Conservation (phyloP, 2,888 invertebrate species). For the Heteromyza rotundicornis region DNA sequence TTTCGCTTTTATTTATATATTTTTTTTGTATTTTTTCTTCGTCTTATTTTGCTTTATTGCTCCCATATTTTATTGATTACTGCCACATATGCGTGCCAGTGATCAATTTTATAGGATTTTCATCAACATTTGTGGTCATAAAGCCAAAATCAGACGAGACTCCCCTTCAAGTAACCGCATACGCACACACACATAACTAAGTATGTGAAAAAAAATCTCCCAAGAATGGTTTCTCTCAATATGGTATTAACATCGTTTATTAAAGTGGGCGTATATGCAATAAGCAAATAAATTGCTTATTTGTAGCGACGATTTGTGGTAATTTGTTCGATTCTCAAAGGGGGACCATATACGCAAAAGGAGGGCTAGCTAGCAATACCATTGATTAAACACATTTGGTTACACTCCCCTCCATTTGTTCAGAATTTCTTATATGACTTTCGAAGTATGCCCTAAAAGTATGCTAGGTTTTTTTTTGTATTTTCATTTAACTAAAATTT, state of each 20-base stretch:
- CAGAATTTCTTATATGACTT: slow-evolving; percentile 33
- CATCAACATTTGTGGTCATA: slow-evolving; percentile 25
- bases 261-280: slow-evolving; percentile 13
- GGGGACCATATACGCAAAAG: too few species aligned
- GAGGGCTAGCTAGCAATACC: slow-evolving; percentile 16
- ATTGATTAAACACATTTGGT: slow-evolving; percentile 48
- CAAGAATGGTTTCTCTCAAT: too few species aligned
- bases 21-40: too few species aligned
- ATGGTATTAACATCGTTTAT: slow-evolving; percentile 15
- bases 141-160: slow-evolving; percentile 28
- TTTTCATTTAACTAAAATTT: too few species aligned
- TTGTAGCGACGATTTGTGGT: slow-evolving; percentile 52
- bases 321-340: slow-evolving; percentile 44
- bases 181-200: too few species aligned
- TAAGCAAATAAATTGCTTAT: slow-evolving; percentile 53
- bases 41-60: too few species aligned
- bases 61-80: slow-evolving; percentile 14
- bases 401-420: background rate
- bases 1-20: too few species aligned
- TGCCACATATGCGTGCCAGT: slow-evolving; percentile 24
- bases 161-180: too few species aligned
- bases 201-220: too few species aligned
- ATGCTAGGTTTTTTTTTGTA: background rate
- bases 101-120: slow-evolving; percentile 49
- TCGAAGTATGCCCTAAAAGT: background rate